A percentile compares a stretch with the other conserved stretches of the same genome.
These are phyloP conservation scores for Acrocephalus arundinaceus DNA, from an alignment of 2,113 vertebrate species.

Conservation along the genomic window DNA sequence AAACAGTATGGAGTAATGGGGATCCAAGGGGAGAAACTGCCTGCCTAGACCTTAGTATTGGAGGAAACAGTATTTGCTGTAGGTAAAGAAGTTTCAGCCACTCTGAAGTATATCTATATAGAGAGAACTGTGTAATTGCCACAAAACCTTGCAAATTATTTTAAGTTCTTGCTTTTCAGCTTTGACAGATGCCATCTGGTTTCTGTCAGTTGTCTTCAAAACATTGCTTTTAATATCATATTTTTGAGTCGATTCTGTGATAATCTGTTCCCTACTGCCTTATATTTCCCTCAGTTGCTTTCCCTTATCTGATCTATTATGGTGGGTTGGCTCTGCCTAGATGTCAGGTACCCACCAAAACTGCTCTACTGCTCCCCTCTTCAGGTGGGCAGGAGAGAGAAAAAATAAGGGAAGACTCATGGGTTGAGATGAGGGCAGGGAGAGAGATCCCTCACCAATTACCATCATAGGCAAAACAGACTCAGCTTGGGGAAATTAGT, in stretches of 20 bases:
- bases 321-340: neutral
- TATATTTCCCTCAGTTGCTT: neutral
- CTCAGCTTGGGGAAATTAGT: neutral
- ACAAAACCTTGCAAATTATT: neutral
- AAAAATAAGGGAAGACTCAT: neutral
- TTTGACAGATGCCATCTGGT: slow-evolving; percentile 50
- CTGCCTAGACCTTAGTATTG: neutral
- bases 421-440: neutral
- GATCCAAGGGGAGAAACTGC: neutral
- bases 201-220: slow-evolving; percentile 36
- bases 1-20: neutral
- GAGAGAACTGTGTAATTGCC: neutral
- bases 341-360: neutral
- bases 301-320: neutral
- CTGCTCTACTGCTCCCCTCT: neutral
- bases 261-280: neutral
- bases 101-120: neutral
- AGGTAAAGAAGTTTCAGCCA: neutral
- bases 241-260: neutral
- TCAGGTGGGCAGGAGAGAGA: neutral
- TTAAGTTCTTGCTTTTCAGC: slow-evolving; percentile 1
- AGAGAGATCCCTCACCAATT: neutral
- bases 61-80: neutral
- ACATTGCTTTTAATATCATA: neutral
- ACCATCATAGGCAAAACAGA: neutral